Conservation (phyloP, 1,140 invertebrate species). For the Drosophila persimilis region DNA sequence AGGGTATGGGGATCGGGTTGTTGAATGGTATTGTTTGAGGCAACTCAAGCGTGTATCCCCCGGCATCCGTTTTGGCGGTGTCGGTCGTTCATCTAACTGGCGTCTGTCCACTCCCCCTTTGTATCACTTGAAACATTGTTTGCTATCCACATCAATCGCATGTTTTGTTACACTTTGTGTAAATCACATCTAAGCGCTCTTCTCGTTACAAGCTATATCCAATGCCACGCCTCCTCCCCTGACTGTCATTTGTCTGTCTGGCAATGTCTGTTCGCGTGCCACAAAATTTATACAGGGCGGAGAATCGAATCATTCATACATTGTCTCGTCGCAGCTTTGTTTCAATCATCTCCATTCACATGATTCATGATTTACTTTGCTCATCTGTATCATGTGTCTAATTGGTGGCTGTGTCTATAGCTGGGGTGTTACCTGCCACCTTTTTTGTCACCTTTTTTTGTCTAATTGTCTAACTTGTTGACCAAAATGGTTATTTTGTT, state of each 20-base stretch:
- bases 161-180: constrained; percentile 50
- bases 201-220: constrained; percentile 12
- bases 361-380: constrained; percentile 14
- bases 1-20: constrained; percentile 6
- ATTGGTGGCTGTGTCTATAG: constrained; percentile 10
- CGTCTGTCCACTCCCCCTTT: constrained; percentile 10
- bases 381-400: constrained; percentile 33
- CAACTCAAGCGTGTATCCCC: constrained; percentile 44
- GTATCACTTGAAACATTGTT: constrained; percentile 1
- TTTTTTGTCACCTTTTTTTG: constrained; percentile 3
- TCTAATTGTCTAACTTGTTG: constrained; percentile 2
- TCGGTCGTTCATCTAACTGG: constrained; percentile 40
- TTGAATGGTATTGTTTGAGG: constrained; percentile 3
- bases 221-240: neutral
- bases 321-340: neutral
- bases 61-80: constrained; percentile 14
- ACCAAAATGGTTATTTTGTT: constrained; percentile 4
- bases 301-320: neutral
- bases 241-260: constrained; percentile 1
- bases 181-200: constrained; percentile 62
- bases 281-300: constrained; percentile 15
- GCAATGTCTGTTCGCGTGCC: constrained; percentile 45
- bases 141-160: constrained; percentile 47
- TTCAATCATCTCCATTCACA: neutral
- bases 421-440: constrained; percentile 5